Evolutionary conservation across 2,113 vertebrate species (phyloP), one percentile per base, ranked within the genome.

Genomic region (Pterocles gutturalis): DNA sequence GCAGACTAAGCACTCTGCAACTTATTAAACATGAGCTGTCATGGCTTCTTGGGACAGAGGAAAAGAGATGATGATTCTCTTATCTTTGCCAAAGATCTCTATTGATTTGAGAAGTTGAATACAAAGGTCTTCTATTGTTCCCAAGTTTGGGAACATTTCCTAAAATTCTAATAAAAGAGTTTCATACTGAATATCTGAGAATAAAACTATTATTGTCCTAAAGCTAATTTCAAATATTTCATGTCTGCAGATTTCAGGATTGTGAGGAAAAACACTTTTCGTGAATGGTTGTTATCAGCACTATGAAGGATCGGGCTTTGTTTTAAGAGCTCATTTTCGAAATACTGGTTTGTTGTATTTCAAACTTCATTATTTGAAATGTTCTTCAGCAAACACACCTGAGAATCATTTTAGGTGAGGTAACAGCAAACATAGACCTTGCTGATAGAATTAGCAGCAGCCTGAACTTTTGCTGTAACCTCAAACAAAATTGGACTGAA

Each of bases 381-480:
- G 20, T 57, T 92, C 69, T 89, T 61, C 49, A 72, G 66, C 60
- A 73, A 26, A 57, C 21, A 31, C 34, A 70, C 51, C 49, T 34
- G 13, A 83, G 57, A 96, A 78, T 71, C 55, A 41, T 60, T 92
- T 93, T 69, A 79, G 57, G 25, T 55, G 60, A 84, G 17, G 33
- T 51, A 93, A 34, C 11, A 65, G 54, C 49, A 87, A 89, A 69
- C 25, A 51, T 2, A 89, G 61, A 64, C 26, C 29, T 94, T 92
- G 57, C 73, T 80, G 66, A 71, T 7, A 71, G 70, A 92, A 85
- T 83, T 91, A 95, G 57, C 70, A 95, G 64, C 70, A 89, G 54
- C 71, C 46, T 91, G 89, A 96, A 96, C 90, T 91, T 96, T 85
- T 91, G 54, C 64, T 87, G 51, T 87, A 80, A 70, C 65, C 75